Conservation (phyloP, 1,140 invertebrate genomes). For the Maconellicoccus hirsutus region DNA sequence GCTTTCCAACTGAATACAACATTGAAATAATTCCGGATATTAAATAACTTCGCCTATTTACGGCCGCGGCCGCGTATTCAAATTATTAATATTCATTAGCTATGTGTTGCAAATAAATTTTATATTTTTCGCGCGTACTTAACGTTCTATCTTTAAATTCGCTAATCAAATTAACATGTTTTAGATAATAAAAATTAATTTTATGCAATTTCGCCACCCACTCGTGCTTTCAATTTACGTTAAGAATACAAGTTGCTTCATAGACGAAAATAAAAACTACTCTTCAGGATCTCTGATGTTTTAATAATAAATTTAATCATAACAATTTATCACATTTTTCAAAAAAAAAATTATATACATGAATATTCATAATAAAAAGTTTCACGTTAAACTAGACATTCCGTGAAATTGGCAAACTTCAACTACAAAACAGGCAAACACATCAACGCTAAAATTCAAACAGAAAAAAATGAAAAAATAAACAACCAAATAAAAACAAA, state of each 20-base stretch:
- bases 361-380: not conserved
- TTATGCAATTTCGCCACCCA: not conserved
- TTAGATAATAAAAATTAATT: not conserved
- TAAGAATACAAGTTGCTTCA: not conserved
- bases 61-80: not conserved
- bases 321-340: slow-evolving; percentile 4
- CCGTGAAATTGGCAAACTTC: not conserved
- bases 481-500: not conserved
- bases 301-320: not conserved
- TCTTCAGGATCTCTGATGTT: not conserved
- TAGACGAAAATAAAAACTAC: not conserved
- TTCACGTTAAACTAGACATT: not conserved
- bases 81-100: slow-evolving; percentile 10
- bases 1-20: not conserved
- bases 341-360: slow-evolving; percentile 6
- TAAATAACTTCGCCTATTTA: slow-evolving; percentile 6
- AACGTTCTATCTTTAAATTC: not conserved
- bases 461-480: not conserved
- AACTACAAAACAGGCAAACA: not conserved
- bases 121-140: not conserved
- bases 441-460: not conserved
- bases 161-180: not conserved
- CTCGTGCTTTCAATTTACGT: not conserved
- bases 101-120: not conserved
- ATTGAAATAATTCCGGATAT: slow-evolving; percentile 15